Conservation (phyloP, 2,113 vertebrate genomes). For the Tichodroma muraria region DNA sequence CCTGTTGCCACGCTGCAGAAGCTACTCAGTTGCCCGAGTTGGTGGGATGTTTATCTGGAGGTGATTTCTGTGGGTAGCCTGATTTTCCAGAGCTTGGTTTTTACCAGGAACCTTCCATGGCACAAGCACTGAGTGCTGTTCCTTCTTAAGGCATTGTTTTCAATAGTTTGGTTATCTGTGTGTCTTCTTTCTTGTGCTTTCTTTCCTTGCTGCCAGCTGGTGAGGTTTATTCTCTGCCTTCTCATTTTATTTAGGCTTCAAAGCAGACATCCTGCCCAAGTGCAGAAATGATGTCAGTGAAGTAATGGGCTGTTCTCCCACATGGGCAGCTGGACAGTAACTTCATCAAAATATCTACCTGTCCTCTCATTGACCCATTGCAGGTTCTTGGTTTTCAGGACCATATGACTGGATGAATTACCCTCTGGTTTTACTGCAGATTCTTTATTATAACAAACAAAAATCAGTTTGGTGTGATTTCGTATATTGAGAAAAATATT, state of each 20-base stretch:
- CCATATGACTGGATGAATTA: background rate
- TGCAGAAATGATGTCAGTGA: background rate
- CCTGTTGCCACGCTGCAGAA: background rate
- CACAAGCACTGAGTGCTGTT: background rate
- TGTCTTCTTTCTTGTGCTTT: background rate
- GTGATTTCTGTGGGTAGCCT: background rate
- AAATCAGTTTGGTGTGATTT: background rate
- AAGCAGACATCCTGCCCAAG: background rate
- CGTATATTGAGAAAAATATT: background rate
- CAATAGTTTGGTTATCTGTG: background rate
- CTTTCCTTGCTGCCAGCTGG: background rate
- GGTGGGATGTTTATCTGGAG: background rate
- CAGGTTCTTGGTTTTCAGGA: background rate
- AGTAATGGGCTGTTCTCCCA: background rate
- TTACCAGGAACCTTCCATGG: background rate
- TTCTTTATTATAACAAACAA: background rate
- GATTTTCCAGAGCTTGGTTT: background rate
- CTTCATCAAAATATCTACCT: background rate
- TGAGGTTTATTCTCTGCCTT: background rate
- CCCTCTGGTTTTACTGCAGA: background rate
- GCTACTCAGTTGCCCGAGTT: rapidly evolving
- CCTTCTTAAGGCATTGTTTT: background rate
- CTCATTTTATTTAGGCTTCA: background rate
- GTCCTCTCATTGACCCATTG: background rate
- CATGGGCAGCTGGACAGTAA: background rate